Evolutionary conservation across 1,140 invertebrate species (phyloP).

Genomic region (Saxidomus purpurata): DNA sequence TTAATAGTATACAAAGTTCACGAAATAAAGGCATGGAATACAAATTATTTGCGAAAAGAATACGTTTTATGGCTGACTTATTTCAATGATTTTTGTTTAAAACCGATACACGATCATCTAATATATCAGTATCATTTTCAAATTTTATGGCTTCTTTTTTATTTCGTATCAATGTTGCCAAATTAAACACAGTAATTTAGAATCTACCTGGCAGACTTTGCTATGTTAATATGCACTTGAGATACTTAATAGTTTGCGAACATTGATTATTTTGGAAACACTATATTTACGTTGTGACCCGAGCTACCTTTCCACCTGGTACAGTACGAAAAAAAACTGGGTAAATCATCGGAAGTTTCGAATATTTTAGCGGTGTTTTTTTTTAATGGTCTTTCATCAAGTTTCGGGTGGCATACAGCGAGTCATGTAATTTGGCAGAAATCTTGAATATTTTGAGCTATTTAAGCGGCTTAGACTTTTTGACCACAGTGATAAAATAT

Average conservation of each 20-base stretch:
- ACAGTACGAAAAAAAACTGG: too few species aligned
- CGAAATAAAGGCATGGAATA: neutral
- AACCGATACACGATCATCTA: neutral
- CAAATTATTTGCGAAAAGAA: neutral
- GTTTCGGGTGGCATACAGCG: too few species aligned
- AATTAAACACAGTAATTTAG: neutral
- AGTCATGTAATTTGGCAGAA: too few species aligned
- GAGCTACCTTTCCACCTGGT: neutral
- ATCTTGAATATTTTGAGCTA: too few species aligned
- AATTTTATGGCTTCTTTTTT: neutral
- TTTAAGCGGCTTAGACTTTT: too few species aligned
- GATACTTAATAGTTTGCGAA: conserved; percentile 4
- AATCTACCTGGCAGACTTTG: neutral
- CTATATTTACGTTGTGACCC: conserved; percentile 17
- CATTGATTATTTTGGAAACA: neutral
- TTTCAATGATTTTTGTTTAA: neutral
- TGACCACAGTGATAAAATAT: too few species aligned
- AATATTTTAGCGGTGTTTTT: too few species aligned
- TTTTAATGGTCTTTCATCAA: too few species aligned
- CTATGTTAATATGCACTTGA: conserved; percentile 21
- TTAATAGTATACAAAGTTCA: neutral
- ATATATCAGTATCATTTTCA: neutral
- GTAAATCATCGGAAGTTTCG: too few species aligned
- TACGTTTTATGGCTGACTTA: conserved; percentile 12
- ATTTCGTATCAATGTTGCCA: conserved; percentile 4